Conservation (phyloP, 2,113 vertebrate species). For the Menidia beryllina region DNA sequence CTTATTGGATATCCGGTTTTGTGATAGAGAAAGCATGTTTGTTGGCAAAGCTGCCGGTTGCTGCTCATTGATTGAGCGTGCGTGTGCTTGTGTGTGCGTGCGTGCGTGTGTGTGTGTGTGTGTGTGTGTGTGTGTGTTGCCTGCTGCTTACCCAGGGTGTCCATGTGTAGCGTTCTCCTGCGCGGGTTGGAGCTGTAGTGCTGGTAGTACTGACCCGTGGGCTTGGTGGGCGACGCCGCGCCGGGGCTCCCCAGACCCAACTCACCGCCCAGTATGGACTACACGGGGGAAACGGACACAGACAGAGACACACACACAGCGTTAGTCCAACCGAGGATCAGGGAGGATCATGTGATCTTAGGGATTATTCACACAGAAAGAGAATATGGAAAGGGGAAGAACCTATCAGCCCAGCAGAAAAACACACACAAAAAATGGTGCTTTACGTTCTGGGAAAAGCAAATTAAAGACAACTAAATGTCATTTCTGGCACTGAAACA, state of each 20-base stretch:
- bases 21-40: no score
- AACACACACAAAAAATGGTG: no score
- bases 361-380: not conserved
- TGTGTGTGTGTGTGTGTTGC: slow-evolving; percentile 16
- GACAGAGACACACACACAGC: slow-evolving; percentile 10
- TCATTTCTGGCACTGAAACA: no score
- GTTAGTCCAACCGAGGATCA: slow-evolving; percentile 9
- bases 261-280: slow-evolving; percentile 87
- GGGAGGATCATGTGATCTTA: slow-evolving; percentile 4
- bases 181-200: slow-evolving; percentile 92
- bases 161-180: slow-evolving; percentile 89
- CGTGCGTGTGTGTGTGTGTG: no score
- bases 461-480: no score
- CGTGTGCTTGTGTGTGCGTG: no score
- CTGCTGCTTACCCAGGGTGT: slow-evolving; percentile 88
- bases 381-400: no score
- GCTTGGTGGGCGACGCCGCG: slow-evolving; percentile 91
- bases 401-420: no score
- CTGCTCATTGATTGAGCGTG: no score
- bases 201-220: slow-evolving; percentile 93
- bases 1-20: no score
- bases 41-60: no score
- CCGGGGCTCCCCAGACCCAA: slow-evolving; percentile 94
- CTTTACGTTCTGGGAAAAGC: no score
- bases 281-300: slow-evolving; percentile 16